Percentiles rank a stretch among this genome's conserved stretches.
Evolutionary conservation across 1,140 invertebrate species (phyloP).

Genomic region (Ceratosolen fusciceps): DNA sequence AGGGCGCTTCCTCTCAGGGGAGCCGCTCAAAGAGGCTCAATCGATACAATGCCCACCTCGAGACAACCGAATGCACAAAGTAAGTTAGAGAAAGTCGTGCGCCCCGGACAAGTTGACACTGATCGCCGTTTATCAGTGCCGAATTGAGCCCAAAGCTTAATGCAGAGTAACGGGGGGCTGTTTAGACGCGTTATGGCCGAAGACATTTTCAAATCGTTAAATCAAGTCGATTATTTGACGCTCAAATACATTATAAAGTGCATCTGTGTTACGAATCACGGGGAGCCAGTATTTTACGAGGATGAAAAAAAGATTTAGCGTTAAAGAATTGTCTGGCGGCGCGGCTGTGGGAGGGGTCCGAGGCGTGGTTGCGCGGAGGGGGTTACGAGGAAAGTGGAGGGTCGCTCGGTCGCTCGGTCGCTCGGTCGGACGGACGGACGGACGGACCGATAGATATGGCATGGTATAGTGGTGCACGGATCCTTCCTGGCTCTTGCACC

Average conservation of each 20-base stretch:
- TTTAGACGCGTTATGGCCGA: background rate
- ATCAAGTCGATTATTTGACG: slow-evolving; percentile 44
- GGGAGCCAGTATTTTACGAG: slow-evolving; percentile 17
- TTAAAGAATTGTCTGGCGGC: slow-evolving; percentile 25
- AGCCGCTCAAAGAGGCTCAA: background rate
- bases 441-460: background rate
- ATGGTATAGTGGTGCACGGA: background rate
- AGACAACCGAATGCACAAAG: background rate
- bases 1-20: background rate
- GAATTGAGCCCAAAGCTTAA: background rate
- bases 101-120: background rate
- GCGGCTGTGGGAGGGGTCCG: background rate
- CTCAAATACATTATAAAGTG: slow-evolving; percentile 39
- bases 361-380: too few relatives aligned
- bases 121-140: background rate
- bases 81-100: background rate
- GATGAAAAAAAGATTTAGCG: slow-evolving; percentile 41
- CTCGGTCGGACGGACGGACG: background rate
- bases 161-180: background rate
- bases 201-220: slow-evolving; percentile 42
- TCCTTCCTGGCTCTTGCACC: too few relatives aligned
- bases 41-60: background rate
- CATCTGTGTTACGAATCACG: slow-evolving; percentile 33
- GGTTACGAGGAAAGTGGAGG: too few relatives aligned
- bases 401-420: background rate